phyloP scores from a whole-genome alignment of 2,113 vertebrate genomes.

The Nothoprocta perdicaria region DNA sequence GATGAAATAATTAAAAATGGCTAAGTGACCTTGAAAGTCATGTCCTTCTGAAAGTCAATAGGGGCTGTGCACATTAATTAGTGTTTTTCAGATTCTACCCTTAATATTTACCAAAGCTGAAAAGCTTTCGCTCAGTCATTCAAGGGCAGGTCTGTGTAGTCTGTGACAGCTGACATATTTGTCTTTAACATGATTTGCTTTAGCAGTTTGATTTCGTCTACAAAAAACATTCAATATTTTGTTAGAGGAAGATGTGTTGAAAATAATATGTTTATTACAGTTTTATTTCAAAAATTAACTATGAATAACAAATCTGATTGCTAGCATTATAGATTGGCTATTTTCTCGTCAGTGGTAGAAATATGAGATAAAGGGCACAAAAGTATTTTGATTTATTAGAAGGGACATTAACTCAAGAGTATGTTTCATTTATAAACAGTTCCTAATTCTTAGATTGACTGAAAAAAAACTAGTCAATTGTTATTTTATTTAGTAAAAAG shows the following conservation, averaged over 20 bases:
- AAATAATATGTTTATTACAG: background rate
- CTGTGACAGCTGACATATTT: background rate
- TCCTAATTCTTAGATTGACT: background rate
- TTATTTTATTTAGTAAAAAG: background rate
- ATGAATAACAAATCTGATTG: background rate
- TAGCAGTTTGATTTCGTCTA: background rate
- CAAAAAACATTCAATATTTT: background rate
- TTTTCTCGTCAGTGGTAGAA: background rate
- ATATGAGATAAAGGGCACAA: background rate
- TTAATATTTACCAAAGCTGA: constrained; percentile 50
- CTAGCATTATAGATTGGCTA: background rate
- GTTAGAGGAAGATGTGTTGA: background rate
- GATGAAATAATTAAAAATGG: constrained; percentile 38
- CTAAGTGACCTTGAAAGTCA: constrained; percentile 32
- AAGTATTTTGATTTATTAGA: background rate
- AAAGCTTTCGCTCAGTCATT: background rate
- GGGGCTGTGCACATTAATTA: constrained; percentile 34
- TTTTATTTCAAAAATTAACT: background rate
- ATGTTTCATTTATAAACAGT: background rate
- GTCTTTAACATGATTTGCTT: background rate
- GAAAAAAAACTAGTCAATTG: background rate
- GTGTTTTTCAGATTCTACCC: constrained; percentile 26
- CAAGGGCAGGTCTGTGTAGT: background rate
- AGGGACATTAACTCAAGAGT: background rate
- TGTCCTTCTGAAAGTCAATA: background rate